Conservation (phyloP, 2,113 vertebrate genomes). For the Chaenogobius annularis region DNA sequence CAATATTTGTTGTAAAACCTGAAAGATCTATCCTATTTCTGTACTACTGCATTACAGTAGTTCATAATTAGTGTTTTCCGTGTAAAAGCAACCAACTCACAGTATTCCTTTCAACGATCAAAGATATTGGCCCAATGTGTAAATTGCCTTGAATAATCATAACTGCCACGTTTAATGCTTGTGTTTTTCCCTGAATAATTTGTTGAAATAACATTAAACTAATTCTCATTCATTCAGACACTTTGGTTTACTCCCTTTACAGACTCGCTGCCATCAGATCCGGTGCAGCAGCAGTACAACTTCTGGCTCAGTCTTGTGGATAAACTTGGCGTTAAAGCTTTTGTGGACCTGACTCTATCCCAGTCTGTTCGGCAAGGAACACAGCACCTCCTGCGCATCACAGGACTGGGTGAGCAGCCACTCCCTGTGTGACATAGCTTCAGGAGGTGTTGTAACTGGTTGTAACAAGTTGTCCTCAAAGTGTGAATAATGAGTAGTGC, state of each 20-base stretch:
- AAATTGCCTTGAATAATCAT: no score
- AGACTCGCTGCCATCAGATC: slow-evolving; percentile 84
- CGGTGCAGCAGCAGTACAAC: slow-evolving; percentile 87
- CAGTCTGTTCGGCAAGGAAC: slow-evolving; percentile 85
- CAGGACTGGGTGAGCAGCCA: slow-evolving; percentile 80
- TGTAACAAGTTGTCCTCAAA: not conserved
- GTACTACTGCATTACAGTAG: not conserved
- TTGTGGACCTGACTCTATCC: slow-evolving; percentile 87
- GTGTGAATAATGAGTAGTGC: not conserved
- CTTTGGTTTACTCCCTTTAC: no score
- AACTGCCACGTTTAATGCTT: no score
- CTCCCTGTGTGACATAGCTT: not conserved
- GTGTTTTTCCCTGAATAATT: no score
- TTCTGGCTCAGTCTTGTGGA: slow-evolving; percentile 89
- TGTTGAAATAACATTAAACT: no score
- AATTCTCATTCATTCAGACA: no score
- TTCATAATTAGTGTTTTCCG: not conserved
- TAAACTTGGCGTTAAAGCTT: slow-evolving; percentile 88
- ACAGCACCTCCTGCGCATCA: slow-evolving; percentile 88
- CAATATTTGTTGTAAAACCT: not conserved
- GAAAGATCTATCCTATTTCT: not conserved
- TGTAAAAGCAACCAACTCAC: no score
- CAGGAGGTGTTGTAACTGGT: not conserved
- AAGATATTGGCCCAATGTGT: no score
- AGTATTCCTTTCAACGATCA: no score